phyloP scores from a whole-genome alignment of 2,113 vertebrate genomes.

The Onychorhynchus coronatus region DNA sequence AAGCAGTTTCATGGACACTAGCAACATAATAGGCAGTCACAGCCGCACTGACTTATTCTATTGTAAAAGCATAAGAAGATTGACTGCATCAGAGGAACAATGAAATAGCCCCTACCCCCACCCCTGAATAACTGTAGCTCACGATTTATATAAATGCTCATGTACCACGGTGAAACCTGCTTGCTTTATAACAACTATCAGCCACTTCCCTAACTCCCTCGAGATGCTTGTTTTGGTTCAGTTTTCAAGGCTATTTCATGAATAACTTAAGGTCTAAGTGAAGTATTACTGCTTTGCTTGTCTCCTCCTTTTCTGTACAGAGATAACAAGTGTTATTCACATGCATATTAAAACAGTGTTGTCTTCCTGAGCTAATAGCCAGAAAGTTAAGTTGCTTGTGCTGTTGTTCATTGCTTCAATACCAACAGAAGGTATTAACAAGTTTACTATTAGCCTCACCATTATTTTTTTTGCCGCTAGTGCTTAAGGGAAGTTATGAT shows the following conservation, averaged over 20 bases:
- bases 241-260: neutral
- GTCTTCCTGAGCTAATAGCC: neutral
- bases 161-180: neutral
- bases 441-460: neutral
- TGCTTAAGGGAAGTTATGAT: neutral
- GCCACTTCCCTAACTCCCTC: neutral
- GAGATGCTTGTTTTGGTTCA: neutral
- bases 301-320: neutral
- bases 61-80: neutral
- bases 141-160: neutral
- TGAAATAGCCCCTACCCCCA: rapidly evolving
- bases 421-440: neutral
- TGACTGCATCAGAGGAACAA: neutral
- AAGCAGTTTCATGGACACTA: neutral
- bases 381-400: neutral
- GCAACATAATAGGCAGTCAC: neutral
- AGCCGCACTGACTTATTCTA: neutral
- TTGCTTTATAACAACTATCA: neutral
- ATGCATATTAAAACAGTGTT: neutral
- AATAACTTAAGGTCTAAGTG: neutral
- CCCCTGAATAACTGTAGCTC: neutral
- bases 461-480: neutral
- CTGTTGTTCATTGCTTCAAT: neutral
- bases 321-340: neutral
- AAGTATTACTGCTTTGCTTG: neutral